phyloP scores from a whole-genome alignment of 2,797 vertebrate genomes.

The Sphenodon punctatus region DNA sequence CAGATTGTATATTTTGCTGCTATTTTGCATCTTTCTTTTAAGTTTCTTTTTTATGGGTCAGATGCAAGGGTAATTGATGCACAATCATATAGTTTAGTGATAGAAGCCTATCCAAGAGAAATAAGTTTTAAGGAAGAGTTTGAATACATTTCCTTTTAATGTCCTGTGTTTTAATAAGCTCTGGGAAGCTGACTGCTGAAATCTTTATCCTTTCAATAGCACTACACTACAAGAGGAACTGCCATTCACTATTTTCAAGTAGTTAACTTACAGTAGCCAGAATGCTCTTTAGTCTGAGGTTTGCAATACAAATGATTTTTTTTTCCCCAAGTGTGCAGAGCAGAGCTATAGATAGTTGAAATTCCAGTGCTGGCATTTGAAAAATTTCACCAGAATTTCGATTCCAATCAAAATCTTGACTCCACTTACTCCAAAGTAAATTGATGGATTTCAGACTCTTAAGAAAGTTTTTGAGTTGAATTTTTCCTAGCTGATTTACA shows the following conservation, averaged over 20 bases:
- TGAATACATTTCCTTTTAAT: background rate
- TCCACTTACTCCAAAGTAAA: too few relatives aligned
- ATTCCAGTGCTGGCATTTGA: too few relatives aligned
- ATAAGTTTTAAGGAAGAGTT: background rate
- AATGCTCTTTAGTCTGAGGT: background rate
- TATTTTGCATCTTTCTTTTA: background rate
- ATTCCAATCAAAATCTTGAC: too few relatives aligned
- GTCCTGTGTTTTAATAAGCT: background rate
- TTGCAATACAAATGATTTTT: background rate
- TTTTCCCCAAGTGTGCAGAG: background rate
- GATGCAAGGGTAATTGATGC: background rate
- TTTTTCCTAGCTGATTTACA: background rate
- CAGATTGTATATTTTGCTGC: rapidly evolving
- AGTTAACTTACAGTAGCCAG: background rate
- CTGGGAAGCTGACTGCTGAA: background rate
- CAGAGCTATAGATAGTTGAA: too few relatives aligned
- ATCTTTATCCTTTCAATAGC: background rate
- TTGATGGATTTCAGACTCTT: too few relatives aligned
- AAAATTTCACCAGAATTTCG: too few relatives aligned
- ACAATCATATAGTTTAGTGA: background rate
- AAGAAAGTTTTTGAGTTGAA: too few relatives aligned
- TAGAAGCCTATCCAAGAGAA: too few relatives aligned
- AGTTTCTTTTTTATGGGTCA: background rate
- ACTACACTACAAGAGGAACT: background rate
- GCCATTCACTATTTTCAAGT: background rate